Percentiles rank a stretch among this genome's conserved stretches.
phyloP scores from a whole-genome alignment of 2,113 vertebrate species.

The Turnix velox region DNA sequence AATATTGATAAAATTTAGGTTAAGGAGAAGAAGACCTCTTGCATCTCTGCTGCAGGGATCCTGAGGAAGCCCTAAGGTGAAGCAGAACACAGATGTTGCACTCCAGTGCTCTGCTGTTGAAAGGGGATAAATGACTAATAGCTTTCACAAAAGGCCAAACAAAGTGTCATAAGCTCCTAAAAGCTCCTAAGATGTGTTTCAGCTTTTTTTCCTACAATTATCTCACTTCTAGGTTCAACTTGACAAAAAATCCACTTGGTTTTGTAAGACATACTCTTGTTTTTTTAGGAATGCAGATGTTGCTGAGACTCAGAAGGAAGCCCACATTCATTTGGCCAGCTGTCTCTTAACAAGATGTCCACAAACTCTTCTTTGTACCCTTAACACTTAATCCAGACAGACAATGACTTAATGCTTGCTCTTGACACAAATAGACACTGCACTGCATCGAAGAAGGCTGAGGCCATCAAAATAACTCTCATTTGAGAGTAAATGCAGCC shows the following conservation, averaged over 20 bases:
- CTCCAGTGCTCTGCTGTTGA: background rate
- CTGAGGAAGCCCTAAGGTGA: background rate
- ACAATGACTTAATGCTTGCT: conserved; percentile 29
- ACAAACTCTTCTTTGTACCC: conserved; percentile 14
- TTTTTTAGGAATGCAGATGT: conserved; percentile 28
- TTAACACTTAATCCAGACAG: conserved; percentile 30
- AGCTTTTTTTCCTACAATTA: conserved; percentile 18
- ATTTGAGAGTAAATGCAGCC: conserved; percentile 25
- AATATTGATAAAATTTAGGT: background rate
- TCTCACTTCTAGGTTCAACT: conserved; percentile 45
- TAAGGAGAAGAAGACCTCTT: background rate
- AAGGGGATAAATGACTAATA: conserved; percentile 27
- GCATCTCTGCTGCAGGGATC: background rate
- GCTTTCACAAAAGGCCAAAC: conserved; percentile 24
- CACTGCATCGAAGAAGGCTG: background rate
- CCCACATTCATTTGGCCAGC: background rate
- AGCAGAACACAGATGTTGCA: background rate
- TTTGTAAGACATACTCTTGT: conserved; percentile 35
- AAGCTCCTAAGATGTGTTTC: conserved; percentile 24
- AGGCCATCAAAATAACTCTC: conserved; percentile 33
- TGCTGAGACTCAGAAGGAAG: conserved; percentile 3
- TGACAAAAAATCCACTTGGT: conserved; percentile 18
- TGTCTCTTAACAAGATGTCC: background rate
- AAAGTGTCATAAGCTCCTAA: conserved; percentile 36
- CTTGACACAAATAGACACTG: conserved; percentile 38